Base-by-base conservation (phyloP, 2,797 vertebrate species). In the Brachyrhaphis roseni region DNA sequence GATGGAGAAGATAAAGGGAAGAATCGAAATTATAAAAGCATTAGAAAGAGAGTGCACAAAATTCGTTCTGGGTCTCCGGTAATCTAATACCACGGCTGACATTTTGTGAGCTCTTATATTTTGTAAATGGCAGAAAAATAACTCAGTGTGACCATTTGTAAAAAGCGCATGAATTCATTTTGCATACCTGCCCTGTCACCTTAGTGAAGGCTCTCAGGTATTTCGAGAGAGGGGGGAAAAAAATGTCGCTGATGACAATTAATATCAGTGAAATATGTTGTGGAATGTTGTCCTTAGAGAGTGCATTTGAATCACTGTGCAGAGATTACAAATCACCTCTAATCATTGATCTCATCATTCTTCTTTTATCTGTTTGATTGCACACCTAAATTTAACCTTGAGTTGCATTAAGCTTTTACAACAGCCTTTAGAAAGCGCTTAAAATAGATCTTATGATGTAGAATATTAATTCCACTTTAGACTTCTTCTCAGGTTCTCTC, bases 1-100 rank as follows among this genome's bases (percentile, higher is more conserved):
- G 82, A 89, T 87, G 85, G 91, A 90, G 85, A 89, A 86, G 86
- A 87, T 85, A 86, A 92, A 83, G 90, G 80, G 79, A 86, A 82
- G 82, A 90, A 88, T 75, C 68, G 66, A 84, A 91, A 89, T 87
- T 83, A 90, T 85, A 87, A 89, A 79, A 85, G 80, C 87, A 78
- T 88, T 78, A 84, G 84, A 89, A 84, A 87, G 89, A 87, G 71
- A 91, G 88, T 87, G 91, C 90, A 89, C 91, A 86, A 91, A 93
- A 94, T 93, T 92, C 85, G 87, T 93, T 94, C 90, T 86, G 90
- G 86, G 75, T 64, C 88, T 88, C 81, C 75, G 81, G 85, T 92
- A 91, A 93, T 94, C 88, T 90, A 93, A 94, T 95, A 91, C 90
- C 89, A 89, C 73, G 78, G 88, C 93, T 95, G 94, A 94, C 93